Evolutionary conservation across 2,797 vertebrate genomes (phyloP), one percentile per base, ranked within the genome.

Genomic region (Protosalanx chinensis): DNA sequence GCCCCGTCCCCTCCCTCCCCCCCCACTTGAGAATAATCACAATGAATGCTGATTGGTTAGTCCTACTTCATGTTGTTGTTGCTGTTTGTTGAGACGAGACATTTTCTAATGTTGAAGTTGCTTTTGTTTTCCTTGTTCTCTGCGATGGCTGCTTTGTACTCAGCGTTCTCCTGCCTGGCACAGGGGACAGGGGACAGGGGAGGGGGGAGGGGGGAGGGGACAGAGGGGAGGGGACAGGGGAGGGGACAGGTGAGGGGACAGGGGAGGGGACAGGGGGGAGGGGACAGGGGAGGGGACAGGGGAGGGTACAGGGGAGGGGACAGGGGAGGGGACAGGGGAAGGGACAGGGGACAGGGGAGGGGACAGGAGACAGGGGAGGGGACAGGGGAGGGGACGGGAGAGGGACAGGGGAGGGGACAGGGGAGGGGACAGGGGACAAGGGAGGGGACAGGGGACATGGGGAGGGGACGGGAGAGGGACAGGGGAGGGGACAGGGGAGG

Each of bases 91-190:
- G 86, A 76, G 92, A 93, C 91, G 91, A 93, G 85, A 93, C 90
- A 91, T 93, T 91, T 79, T 74, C 77, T 84, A 80, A 91, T 93
- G 90, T 93, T 89, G 91, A 93, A 79, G 78, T 88, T 88, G 88
- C 88, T 92, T 41, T 82, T 65, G 68, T n/a, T 81, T 68, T 79
- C 84, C 63, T 81, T 86, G 81, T 86, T 79, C 83, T 87, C 72
- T 82, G 72, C 74, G 60, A 80, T 76, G 73, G 81, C 88, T 88
- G 88, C 90, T 90, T 84, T 79, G 76, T 71, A 72, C 68, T 89
- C 82, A 81, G 86, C 80, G 90, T 91, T 90, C 90, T 91, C 84
- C 76, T 80, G 82, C 49, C 62, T 33, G 66, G 10, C 33, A 68
- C 3, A 73, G n/a, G n/a, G n/a, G n/a, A n/a, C n/a, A n/a, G n/a